A percentile compares a stretch with the other conserved stretches of the same genome.
Evolutionary conservation across 1,140 invertebrate species (phyloP).

Genomic region (Phymorhynchus buccinoides): DNA sequence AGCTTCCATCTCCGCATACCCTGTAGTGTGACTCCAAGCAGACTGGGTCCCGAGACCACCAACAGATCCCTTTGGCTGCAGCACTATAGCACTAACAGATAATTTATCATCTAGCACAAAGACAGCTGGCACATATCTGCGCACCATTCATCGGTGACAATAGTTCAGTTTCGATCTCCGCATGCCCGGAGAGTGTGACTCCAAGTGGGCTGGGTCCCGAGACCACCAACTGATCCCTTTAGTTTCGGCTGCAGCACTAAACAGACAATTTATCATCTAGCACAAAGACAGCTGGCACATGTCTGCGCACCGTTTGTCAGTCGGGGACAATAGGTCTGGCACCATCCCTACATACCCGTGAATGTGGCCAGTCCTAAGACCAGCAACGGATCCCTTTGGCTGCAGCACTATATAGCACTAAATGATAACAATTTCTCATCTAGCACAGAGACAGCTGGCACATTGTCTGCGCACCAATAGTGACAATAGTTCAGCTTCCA

Average conservation of each 20-base stretch:
- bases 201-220: slow-evolving; percentile 1
- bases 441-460: neutral
- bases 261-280: neutral
- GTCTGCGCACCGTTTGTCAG: slow-evolving; percentile 12
- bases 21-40: neutral
- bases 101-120: slow-evolving; percentile 4
- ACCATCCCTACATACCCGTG: neutral
- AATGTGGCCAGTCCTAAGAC: neutral
- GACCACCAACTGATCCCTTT: no score
- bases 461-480: neutral
- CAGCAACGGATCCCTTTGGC: neutral
- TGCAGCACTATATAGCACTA: no score
- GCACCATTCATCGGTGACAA: slow-evolving; percentile 19
- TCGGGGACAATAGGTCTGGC: neutral
- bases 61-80: neutral
- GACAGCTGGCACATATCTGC: slow-evolving; percentile 25
- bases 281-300: slow-evolving; percentile 29
- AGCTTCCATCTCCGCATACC: neutral
- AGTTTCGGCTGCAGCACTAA: neutral
- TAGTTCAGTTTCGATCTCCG: neutral
- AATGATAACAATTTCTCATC: no score
- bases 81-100: no score
- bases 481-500: neutral
- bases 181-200: neutral
- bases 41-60: neutral